These are phyloP conservation scores for Morpho helenor DNA, from an alignment of 2,888 invertebrate genomes.

Conservation along the genomic window DNA sequence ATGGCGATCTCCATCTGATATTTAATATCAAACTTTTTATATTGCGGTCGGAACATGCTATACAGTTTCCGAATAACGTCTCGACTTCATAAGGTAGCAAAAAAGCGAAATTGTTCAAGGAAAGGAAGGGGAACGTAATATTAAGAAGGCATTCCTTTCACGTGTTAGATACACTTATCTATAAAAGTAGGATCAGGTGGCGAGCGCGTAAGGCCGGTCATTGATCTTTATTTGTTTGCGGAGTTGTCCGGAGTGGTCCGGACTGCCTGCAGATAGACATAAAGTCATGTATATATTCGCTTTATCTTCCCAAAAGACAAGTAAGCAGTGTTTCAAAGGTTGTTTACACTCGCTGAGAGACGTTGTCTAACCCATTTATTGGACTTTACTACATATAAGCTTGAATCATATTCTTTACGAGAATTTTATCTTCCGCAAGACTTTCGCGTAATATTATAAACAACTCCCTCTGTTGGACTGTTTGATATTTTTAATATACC, in stretches of 20 bases:
- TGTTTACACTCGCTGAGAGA: conserved; percentile 37
- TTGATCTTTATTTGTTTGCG: conserved; percentile 64
- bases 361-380: conserved; percentile 7
- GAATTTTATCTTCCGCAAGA: neutral
- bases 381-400: conserved; percentile 11
- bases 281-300: conserved; percentile 43
- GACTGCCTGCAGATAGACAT: conserved; percentile 40
- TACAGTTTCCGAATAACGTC: neutral
- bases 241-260: conserved; percentile 33
- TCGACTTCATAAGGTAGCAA: neutral
- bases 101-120: neutral
- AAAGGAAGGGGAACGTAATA: conserved; percentile 1
- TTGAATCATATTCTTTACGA: conserved; percentile 1
- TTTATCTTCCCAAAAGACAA: conserved; percentile 46
- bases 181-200: conserved; percentile 43
- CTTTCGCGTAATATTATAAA: no score
- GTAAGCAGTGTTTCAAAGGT: conserved; percentile 35
- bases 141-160: conserved; percentile 8
- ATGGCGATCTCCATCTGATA: neutral
- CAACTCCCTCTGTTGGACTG: no score
- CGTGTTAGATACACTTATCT: conserved; percentile 11
- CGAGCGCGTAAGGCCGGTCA: conserved; percentile 46
- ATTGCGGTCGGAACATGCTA: conserved; percentile 7
- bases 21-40: conserved; percentile 12
- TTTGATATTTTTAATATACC: no score